Percentiles rank a stretch among this genome's conserved stretches.
Evolutionary conservation across 2,888 invertebrate genomes (phyloP).

Genomic region (Callinectes sapidus): DNA sequence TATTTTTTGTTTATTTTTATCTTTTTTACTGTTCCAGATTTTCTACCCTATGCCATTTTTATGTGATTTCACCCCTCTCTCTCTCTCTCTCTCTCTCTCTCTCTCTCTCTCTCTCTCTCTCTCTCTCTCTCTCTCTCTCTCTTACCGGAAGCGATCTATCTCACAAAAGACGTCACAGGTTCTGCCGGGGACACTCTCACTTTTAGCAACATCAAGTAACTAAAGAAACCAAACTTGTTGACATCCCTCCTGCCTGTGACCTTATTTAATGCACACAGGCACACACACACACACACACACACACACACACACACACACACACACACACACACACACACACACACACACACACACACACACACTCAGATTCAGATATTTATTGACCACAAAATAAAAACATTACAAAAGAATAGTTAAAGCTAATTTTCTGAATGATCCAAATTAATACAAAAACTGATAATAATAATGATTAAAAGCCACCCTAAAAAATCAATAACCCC

Average conservation of each 20-base stretch:
- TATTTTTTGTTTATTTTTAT: no score
- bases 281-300: no score
- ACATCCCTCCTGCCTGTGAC: not conserved
- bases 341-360: not conserved
- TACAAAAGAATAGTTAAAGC: no score
- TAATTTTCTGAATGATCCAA: no score
- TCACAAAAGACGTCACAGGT: not conserved
- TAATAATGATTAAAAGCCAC: no score
- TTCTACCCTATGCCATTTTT: no score
- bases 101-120: slow-evolving; percentile 3
- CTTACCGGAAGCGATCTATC: not conserved
- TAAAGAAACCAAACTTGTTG: not conserved
- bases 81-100: slow-evolving; percentile 40
- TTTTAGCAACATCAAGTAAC: not conserved
- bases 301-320: not conserved
- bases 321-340: not conserved
- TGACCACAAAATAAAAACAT: no score
- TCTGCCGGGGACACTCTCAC: not conserved
- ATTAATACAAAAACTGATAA: no score
- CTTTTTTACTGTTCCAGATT: no score
- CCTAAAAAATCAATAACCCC: no score
- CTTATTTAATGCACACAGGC: not conserved
- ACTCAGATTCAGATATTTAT: no score
- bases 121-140: not conserved
- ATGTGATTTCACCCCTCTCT: not conserved